These are phyloP conservation scores for Cetoscarus ocellatus DNA, from an alignment of 2,797 vertebrate genomes.

Conservation along the genomic window DNA sequence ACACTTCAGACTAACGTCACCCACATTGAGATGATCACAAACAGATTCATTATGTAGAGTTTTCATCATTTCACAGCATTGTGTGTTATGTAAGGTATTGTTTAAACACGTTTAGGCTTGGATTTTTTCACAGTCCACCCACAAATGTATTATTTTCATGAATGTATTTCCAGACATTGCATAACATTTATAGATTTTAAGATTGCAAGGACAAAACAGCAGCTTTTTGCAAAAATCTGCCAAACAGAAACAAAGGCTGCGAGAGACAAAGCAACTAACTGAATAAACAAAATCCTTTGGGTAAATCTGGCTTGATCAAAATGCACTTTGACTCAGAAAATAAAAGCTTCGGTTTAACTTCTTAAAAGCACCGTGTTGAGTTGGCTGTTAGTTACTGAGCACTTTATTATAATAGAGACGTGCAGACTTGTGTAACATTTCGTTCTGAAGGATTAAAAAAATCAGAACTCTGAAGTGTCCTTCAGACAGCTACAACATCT, in stretches of 20 bases:
- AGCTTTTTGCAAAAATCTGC: conserved; percentile 26
- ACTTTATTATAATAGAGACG: conserved; percentile 18
- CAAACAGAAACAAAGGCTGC: conserved; percentile 9
- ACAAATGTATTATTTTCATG: conserved; percentile 77
- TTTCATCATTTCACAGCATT: conserved; percentile 42
- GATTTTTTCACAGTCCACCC: conserved; percentile 73
- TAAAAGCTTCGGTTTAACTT: conserved; percentile 12
- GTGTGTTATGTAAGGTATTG: conserved; percentile 65
- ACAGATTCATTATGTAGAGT: conserved; percentile 28
- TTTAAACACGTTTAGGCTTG: conserved; percentile 56
- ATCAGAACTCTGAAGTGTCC: conserved; percentile 26
- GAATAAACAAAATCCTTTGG: background rate
- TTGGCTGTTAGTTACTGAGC: conserved; percentile 3
- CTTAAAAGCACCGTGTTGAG: background rate
- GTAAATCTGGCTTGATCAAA: conserved; percentile 8
- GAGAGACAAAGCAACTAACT: conserved; percentile 20
- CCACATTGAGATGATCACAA: conserved; percentile 12
- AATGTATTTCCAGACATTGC: conserved; percentile 77
- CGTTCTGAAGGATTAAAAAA: conserved; percentile 17
- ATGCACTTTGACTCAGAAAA: conserved; percentile 1
- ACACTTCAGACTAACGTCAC: background rate
- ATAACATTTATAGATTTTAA: conserved; percentile 67
- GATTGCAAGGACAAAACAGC: conserved; percentile 52
- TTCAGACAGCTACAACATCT: conserved; percentile 29
- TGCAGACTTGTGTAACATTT: conserved; percentile 20